Evolutionary conservation across 2,888 invertebrate species (phyloP), one percentile per base, ranked within the genome.

Genomic region (Thymelicus sylvestris): DNA sequence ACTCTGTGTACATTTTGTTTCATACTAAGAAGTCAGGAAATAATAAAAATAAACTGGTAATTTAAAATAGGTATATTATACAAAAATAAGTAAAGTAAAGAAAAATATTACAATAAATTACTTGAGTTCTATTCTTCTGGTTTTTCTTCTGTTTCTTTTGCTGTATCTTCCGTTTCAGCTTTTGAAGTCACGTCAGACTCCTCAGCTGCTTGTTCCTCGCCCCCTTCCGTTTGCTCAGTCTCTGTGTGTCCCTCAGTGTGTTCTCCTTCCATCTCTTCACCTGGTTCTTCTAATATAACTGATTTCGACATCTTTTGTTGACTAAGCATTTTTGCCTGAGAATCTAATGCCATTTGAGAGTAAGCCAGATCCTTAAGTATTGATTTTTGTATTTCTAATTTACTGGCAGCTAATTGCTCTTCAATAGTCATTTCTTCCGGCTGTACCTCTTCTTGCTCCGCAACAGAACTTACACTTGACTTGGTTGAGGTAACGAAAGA

Each of bases 351-450:
- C 72, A 80, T 78, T 71, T 88, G 84, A 4, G 91, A 89, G 52
- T 85, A 84, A 6, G 84, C 86, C 47, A 92, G 80, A 72, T 91
- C 92, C 78, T 86, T 89, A 80, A 93, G 83, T 69, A 93, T 86
- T 15, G 92, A 91, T 75, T 86, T 93, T 72, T 89, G 90, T 62
- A 89, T 86, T 72, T 91, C 89, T 7, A 86, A 48, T 76, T 89
- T 93, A 75, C 92, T 92, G 0, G 79, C 77, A 63, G 83, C 89
- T 6, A 92, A 74, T 73, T 82, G 75, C 73, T 86, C 86, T 10
- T 85, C 84, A 0, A 92, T 81, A 55, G 88, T 86, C 72, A 78
- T 79, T 63, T 79, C 71, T 19, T 76, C 76, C 19, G 77, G 81
- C 24, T 77, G 79, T 13, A 81, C 81, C 19, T 85, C 84, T 66